Conservation (phyloP, 2,797 vertebrate genomes). For the Gallinago nigripennis region DNA sequence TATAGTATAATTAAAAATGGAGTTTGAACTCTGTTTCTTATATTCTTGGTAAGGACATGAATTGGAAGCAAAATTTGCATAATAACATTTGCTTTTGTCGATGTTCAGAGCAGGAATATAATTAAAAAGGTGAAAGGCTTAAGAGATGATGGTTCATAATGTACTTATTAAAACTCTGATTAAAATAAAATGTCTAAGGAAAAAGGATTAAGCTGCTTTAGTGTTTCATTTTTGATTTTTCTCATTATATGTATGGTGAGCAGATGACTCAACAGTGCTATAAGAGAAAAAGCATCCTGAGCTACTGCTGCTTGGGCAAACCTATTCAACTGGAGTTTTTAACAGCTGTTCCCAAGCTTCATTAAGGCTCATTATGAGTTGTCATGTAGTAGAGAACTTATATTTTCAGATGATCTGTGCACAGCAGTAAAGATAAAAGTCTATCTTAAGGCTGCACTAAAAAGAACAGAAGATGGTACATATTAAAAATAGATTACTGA, state of each 20-base stretch:
- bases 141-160: conserved; percentile 66
- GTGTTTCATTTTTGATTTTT: conserved; percentile 62
- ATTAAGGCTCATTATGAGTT: conserved; percentile 84
- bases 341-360: conserved; percentile 81
- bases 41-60: conserved; percentile 34
- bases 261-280: conserved; percentile 53
- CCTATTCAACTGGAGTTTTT: conserved; percentile 74
- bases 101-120: conserved; percentile 68
- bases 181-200: conserved; percentile 72
- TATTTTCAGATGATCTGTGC: conserved; percentile 80
- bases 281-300: conserved; percentile 61
- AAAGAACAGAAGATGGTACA: conserved; percentile 79
- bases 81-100: conserved; percentile 75
- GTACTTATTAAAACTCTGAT: conserved; percentile 76
- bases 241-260: conserved; percentile 53
- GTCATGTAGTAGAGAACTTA: conserved; percentile 79
- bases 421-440: conserved; percentile 82
- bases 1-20: conserved; percentile 70
- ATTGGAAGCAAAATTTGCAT: conserved; percentile 71
- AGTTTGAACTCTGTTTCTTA: conserved; percentile 53
- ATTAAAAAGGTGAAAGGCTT: conserved; percentile 78
- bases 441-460: conserved; percentile 81
- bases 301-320: conserved; percentile 70
- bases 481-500: conserved; percentile 84
- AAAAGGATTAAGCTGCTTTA: conserved; percentile 63